Base-by-base conservation (phyloP, 2,888 invertebrate genomes). In the Pterobdella sp. region DNA sequence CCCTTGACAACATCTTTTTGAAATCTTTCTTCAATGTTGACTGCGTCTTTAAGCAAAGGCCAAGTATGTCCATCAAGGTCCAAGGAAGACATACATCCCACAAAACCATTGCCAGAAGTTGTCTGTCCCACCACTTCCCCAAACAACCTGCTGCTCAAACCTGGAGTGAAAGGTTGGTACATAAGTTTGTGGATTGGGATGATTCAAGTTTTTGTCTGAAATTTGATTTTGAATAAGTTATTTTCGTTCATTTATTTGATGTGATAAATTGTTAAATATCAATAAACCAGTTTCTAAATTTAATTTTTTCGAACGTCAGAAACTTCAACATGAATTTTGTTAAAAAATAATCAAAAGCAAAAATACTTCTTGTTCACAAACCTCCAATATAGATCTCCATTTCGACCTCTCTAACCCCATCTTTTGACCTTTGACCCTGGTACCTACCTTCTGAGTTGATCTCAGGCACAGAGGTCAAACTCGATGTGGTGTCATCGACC, bases 1-100 rank as follows among this genome's bases (percentile, higher is more conserved):
- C 71, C 63, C 29, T 71, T 34, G 0, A 71, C 71, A 4, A 71
- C 52, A n/a, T 63, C 26, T n/a, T 71, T 36, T 7, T 63, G 22
- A 34, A 35, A 71, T 35, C 56, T 63, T 14, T 60, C 71, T 3
- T 71, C 63, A 32, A 71, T 49, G n/a, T 49, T 14, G 18, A 60
- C 37, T 32, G 32, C 4, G 34, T 60, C 52, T 35, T 35, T 71
- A 22, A 71, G n/a, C 35, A 60, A 31, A 37, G 71, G 52, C 71
- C 71, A 71, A 10, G 71, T 56, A 34, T 71, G 34, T 34, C 71
- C 71, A 14, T 63, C 71, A 2, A 71, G 63, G 34, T 71, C 71
- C 29, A 71, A n/a, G 22, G 71, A 71, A 22, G 63, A 71, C 60
- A 71, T 52, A 36, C 71, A 71, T 10, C 71, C 71, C 18, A 63